Conservation (phyloP, 2,888 invertebrate species). For the Dryobotodes eremita region DNA sequence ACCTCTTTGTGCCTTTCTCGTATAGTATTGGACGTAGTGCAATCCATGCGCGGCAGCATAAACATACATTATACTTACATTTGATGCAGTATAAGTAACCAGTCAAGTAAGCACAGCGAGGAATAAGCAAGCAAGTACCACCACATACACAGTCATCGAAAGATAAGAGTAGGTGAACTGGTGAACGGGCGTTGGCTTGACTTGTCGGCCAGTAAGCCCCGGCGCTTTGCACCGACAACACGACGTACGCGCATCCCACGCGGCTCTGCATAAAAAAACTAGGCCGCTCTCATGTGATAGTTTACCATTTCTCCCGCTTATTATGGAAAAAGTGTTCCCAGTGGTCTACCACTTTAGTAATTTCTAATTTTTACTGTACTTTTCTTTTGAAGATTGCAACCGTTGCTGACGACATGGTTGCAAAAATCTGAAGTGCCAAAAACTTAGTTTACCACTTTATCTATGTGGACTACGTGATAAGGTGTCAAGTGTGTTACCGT, state of each 20-base stretch:
- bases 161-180: constrained; percentile 89
- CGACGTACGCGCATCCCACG: constrained; percentile 83
- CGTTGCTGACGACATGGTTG: constrained; percentile 70
- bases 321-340: constrained; percentile 82
- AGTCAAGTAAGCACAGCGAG: constrained; percentile 79
- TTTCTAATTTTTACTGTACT: constrained; percentile 71
- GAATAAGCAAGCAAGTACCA: constrained; percentile 75
- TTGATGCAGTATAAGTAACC: constrained; percentile 78
- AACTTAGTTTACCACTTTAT: constrained; percentile 79
- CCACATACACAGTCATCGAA: constrained; percentile 79
- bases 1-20: constrained; percentile 67
- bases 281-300: constrained; percentile 85
- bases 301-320: constrained; percentile 81
- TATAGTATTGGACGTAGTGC: constrained; percentile 59
- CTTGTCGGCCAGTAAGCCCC: constrained; percentile 82
- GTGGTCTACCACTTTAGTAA: constrained; percentile 75
- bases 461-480: constrained; percentile 87
- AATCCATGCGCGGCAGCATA: constrained; percentile 66
- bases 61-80: constrained; percentile 57
- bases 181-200: constrained; percentile 87
- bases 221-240: constrained; percentile 82
- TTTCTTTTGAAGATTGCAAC: constrained; percentile 57
- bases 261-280: constrained; percentile 71
- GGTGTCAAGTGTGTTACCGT: constrained; percentile 81
- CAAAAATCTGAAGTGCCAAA: constrained; percentile 79